Base-by-base conservation (phyloP, 2,888 invertebrate species). In the Apomyelois bistriatella region DNA sequence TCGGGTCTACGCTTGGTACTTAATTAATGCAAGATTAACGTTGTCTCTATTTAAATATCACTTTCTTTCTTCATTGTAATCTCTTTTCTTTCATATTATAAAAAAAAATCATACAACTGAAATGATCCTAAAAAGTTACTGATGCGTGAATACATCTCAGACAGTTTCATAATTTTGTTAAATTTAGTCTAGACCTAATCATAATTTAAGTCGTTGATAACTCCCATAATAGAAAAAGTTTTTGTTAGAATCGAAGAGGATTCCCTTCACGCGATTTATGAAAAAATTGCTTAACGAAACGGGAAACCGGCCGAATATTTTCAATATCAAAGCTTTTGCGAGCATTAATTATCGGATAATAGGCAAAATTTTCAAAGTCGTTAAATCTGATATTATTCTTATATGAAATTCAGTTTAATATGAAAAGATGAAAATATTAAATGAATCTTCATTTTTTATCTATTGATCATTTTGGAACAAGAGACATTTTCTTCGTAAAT, bases 201-300 rank as follows among this genome's bases (percentile, higher is more conserved):
- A 2, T 22, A 22, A 37, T 37, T 37, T 1, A 12, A 37, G 37
- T 37, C 37, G 5, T 37, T 37, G 37, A 37, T 12, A 37, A 10
- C 46, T 16, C 55, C 10, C 10, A 60, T 69, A 67, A 70, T 70
- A 68, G 70, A 70, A 59, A 61, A 61, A 61, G 57, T 60, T 58
- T 57, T 58, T 56, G 53, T 58, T 55, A 54, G 55, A 32, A 59
- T 54, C 54, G 43, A 28, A 42, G 36, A 48, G 48, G 58, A 55
- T 55, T 41, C 32, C 32, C 32, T 32, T 32, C 43, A 40, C 57
- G 55, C 66, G 66, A 71, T 69, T 73, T 70, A 72, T 73, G 65
- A 65, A 66, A 65, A 66, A 68, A 58, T 59, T 50, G 51, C 56
- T 56, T 55, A 60, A 62, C 55, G 61, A 58, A 61, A 64, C 57